phyloP scores from a whole-genome alignment of 2,888 invertebrate species.

The Callosobruchus maculatus region DNA sequence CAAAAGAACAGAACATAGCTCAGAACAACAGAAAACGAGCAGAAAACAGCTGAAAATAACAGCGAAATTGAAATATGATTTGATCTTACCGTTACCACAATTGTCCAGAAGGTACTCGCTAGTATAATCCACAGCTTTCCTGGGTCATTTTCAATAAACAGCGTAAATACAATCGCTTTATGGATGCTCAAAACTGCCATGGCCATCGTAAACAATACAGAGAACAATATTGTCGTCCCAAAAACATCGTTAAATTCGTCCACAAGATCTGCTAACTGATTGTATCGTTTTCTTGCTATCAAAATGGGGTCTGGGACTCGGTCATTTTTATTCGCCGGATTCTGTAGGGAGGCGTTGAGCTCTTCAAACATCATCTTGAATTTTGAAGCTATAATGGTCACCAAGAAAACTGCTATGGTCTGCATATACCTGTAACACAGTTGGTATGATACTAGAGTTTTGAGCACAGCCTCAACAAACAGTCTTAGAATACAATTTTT shows the following conservation, averaged over 20 bases:
- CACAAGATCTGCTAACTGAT: neutral
- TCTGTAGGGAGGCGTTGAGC: neutral
- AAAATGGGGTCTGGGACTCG: neutral
- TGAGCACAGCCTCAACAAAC: too few species aligned
- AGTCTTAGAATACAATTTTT: too few species aligned
- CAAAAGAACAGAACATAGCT: too few species aligned
- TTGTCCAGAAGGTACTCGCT: neutral
- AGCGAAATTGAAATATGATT: neutral
- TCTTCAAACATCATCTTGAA: neutral
- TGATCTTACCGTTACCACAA: neutral
- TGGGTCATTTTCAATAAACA: neutral
- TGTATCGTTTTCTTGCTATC: neutral
- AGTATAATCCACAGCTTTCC: neutral
- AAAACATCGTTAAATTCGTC: neutral
- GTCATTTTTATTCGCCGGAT: neutral
- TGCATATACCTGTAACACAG: neutral
- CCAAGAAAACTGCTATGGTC: neutral
- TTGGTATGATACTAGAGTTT: too few species aligned
- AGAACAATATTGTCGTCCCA: neutral
- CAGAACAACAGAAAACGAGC: too few species aligned
- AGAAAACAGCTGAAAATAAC: too few species aligned
- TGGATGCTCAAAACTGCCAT: neutral
- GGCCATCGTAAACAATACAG: neutral
- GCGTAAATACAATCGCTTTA: neutral
- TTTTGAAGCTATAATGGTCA: neutral